These are phyloP conservation scores for Zaprionus tsacasi DNA, from an alignment of 1,140 invertebrate species.

Conservation along the genomic window DNA sequence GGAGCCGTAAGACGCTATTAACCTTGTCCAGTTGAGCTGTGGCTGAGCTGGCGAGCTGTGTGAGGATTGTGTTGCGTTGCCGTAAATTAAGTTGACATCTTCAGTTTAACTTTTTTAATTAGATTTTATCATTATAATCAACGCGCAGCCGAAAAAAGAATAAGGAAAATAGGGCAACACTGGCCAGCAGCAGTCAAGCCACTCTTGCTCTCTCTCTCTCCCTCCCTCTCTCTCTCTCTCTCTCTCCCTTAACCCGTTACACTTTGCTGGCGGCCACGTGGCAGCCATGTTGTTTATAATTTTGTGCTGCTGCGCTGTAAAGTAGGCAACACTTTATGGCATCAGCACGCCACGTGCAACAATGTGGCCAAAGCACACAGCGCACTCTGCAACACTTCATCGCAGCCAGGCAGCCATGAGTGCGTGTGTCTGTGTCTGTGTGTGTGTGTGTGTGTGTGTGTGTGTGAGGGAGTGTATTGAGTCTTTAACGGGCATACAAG, in stretches of 20 bases:
- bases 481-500: constrained; percentile 45
- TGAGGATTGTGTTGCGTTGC: constrained; percentile 34
- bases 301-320: constrained; percentile 25
- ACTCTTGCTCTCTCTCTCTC: neutral
- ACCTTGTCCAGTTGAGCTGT: neutral
- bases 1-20: too few relatives aligned
- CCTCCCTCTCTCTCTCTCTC: neutral
- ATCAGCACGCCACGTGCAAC: constrained; percentile 43
- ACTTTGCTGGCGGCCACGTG: neutral
- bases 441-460: neutral
- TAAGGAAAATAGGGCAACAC: neutral
- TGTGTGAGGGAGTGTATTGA: constrained; percentile 31
- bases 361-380: constrained; percentile 32
- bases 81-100: constrained; percentile 78
- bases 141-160: constrained; percentile 44
- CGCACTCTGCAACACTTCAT: constrained; percentile 35
- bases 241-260: constrained; percentile 2
- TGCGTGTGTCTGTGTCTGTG: neutral
- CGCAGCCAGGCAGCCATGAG: neutral
- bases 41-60: neutral
- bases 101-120: constrained; percentile 80
- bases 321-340: constrained; percentile 40
- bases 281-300: neutral
- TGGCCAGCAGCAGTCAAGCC: neutral
- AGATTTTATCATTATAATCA: constrained; percentile 82